phyloP scores from a whole-genome alignment of 2,888 invertebrate genomes.

The Dicyrtoma fusca region DNA sequence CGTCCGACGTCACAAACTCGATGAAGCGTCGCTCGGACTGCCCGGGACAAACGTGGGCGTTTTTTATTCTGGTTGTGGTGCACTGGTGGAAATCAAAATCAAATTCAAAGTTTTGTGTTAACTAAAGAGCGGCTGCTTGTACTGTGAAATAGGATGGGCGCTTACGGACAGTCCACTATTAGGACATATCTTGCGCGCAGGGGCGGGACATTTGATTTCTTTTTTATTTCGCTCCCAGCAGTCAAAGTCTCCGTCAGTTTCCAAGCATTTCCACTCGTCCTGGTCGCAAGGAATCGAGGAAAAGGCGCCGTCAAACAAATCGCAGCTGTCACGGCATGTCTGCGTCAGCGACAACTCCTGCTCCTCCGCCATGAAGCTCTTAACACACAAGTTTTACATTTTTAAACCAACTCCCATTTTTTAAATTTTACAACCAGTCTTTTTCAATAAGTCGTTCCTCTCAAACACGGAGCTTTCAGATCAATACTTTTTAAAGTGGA shows the following conservation, averaged over 20 bases:
- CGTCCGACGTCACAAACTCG: constrained; percentile 30
- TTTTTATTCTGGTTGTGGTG: constrained; percentile 25
- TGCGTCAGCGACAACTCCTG: constrained; percentile 34
- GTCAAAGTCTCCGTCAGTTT: constrained; percentile 39
- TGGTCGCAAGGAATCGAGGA: constrained; percentile 36
- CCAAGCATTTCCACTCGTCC: constrained; percentile 37
- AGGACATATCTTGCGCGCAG: constrained; percentile 27
- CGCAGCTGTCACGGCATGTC: constrained; percentile 41
- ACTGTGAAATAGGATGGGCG: neutral
- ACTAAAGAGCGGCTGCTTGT: neutral
- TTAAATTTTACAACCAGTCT: neutral
- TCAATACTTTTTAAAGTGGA: too few species aligned
- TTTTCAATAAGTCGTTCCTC: too few species aligned
- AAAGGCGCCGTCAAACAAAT: constrained; percentile 39
- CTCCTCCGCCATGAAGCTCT: constrained; percentile 40
- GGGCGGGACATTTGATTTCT: constrained; percentile 19
- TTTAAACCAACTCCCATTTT: neutral
- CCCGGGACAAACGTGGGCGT: constrained; percentile 30
- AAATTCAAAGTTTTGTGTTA: neutral
- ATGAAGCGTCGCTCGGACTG: constrained; percentile 30
- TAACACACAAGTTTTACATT: too few species aligned
- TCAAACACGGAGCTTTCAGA: neutral
- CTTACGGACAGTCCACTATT: constrained; percentile 30
- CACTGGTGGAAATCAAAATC: constrained; percentile 31
- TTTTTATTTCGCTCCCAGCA: constrained; percentile 20